phyloP scores from a whole-genome alignment of 53 echinoderm and acorn worm genomes.

The Antedon mediterranea region DNA sequence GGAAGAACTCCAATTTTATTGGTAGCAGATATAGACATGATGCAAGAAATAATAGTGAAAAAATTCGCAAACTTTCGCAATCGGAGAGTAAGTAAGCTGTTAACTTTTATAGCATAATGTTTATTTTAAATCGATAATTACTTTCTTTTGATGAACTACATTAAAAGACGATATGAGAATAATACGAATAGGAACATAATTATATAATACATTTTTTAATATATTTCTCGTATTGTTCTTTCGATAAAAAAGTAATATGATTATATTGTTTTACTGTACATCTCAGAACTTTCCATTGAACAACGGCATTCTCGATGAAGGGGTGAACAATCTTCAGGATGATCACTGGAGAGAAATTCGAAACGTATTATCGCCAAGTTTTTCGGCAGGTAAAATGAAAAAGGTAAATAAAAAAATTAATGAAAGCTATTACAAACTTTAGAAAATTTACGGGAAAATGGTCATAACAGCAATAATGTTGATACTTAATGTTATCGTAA shows the following conservation, averaged over 20 bases:
- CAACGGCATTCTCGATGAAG: slow-evolving; percentile 6
- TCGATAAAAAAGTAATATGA: no score
- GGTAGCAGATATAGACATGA: slow-evolving; percentile 9
- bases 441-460: no score
- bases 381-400: slow-evolving; percentile 14
- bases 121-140: no score
- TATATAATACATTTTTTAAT: no score
- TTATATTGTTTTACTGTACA: no score
- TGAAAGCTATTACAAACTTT: neutral
- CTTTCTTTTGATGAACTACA: no score
- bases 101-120: no score
- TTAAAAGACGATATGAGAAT: no score
- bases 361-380: slow-evolving; percentile 12
- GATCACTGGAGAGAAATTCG: slow-evolving; percentile 16
- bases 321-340: neutral
- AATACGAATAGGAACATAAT: no score
- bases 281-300: slow-evolving; percentile 11
- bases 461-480: no score
- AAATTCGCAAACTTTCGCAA: slow-evolving; percentile 13
- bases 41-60: slow-evolving; percentile 16
- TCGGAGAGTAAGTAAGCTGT: slow-evolving; percentile 11
- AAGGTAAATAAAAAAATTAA: slow-evolving; percentile 7
- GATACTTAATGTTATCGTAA: no score
- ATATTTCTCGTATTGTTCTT: no score
- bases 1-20: neutral